These are phyloP conservation scores for Cryptoprocta ferox DNA, from an alignment of 2,797 vertebrate genomes.

Conservation along the genomic window DNA sequence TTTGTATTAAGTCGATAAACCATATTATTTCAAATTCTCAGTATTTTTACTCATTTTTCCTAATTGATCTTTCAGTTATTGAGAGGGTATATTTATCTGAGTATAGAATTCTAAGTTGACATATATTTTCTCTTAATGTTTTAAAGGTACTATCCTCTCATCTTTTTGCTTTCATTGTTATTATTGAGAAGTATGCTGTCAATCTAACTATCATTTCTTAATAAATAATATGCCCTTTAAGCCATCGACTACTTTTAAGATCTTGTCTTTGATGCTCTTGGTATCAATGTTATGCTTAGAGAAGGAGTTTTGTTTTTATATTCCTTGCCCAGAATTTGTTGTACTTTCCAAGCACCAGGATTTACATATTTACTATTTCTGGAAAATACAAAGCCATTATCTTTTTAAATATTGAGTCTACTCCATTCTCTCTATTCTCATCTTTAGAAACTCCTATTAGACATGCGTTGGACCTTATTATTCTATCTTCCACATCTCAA, in stretches of 20 bases:
- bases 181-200: not conserved
- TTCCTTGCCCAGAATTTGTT: not conserved
- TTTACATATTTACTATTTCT: constrained; percentile 6
- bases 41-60: not conserved
- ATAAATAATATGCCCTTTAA: not conserved
- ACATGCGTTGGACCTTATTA: not conserved
- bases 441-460: not conserved
- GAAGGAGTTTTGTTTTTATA: not conserved
- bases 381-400: not conserved
- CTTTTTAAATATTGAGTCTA: not conserved
- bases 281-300: not conserved
- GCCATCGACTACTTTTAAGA: not conserved
- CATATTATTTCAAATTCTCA: not conserved
- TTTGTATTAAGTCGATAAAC: not conserved
- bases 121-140: not conserved
- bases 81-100: not conserved
- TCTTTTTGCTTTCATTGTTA: not conserved
- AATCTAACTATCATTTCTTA: not conserved
- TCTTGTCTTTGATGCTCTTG: not conserved
- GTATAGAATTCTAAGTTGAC: not conserved
- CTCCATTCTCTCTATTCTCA: not conserved
- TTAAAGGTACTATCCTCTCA: not conserved
- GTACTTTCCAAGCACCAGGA: not conserved
- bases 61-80: not conserved
- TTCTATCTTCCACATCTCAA: not conserved